A percentile compares a stretch with the other conserved stretches of the same genome.
These are phyloP conservation scores for Limanda limanda DNA, from an alignment of 2,113 vertebrate genomes.

Conservation along the genomic window DNA sequence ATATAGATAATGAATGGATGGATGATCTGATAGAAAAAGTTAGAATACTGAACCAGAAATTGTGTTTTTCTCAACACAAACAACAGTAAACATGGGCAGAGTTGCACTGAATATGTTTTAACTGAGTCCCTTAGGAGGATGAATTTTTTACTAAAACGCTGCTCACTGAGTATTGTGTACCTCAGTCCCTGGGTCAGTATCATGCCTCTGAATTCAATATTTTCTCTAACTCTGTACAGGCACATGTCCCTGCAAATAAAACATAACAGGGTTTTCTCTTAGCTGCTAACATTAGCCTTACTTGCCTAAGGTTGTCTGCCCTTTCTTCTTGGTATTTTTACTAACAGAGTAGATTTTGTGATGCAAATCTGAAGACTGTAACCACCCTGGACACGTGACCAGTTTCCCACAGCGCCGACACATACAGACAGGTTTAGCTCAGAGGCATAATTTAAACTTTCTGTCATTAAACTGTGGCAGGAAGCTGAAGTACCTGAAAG, in stretches of 20 bases:
- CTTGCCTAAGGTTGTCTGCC: not conserved
- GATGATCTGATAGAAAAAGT: no score
- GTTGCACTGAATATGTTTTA: not conserved
- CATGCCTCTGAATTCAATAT: not conserved
- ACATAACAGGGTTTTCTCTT: not conserved
- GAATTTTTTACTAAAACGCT: not conserved
- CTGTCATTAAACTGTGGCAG: not conserved
- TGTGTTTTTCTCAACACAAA: not conserved
- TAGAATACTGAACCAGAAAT: not conserved
- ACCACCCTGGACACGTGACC: not conserved
- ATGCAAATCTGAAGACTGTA: not conserved
- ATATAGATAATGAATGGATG: no score
- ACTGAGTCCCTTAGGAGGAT: not conserved
- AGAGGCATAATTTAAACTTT: not conserved
- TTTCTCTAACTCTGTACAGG: not conserved
- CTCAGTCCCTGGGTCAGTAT: not conserved
- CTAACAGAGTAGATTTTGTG: not conserved
- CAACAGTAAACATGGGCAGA: not conserved
- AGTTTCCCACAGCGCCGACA: not conserved
- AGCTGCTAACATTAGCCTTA: not conserved
- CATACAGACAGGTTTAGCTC: not conserved
- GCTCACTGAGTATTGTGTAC: conserved; percentile 7
- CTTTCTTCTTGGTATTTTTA: not conserved
- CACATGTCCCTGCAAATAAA: conserved; percentile 6
- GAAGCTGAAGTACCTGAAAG: not conserved